Percentiles rank a stretch among this genome's conserved stretches.
These are phyloP conservation scores for Pangasius larnaudii DNA, from an alignment of 2,797 vertebrate genomes.

Conservation along the genomic window DNA sequence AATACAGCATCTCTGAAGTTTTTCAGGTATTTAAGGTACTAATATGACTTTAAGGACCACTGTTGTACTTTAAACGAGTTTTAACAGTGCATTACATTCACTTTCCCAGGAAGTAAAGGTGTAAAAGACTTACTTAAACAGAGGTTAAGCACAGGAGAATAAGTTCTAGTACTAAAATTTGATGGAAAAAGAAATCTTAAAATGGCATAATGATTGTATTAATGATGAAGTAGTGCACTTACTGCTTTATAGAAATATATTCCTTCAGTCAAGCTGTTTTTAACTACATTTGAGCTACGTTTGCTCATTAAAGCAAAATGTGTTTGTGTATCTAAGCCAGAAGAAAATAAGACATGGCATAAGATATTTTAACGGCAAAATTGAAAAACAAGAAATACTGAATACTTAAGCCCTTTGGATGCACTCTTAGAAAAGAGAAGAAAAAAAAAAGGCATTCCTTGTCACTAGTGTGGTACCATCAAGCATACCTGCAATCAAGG, in stretches of 20 bases:
- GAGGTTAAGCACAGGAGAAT: background rate
- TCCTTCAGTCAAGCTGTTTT: background rate
- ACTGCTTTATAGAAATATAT: background rate
- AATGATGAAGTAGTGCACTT: background rate
- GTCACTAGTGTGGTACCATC: no score
- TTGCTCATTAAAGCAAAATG: background rate
- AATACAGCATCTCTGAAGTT: background rate
- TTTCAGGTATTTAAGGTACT: background rate
- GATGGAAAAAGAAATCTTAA: background rate
- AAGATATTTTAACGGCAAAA: background rate
- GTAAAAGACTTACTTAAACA: background rate
- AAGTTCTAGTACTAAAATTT: background rate
- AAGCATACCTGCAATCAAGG: background rate
- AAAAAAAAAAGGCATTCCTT: background rate
- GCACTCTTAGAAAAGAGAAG: no score
- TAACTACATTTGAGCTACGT: background rate
- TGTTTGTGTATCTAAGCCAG: background rate
- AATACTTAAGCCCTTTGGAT: background rate
- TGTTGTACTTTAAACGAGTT: background rate
- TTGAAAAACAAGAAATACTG: background rate
- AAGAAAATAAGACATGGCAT: background rate
- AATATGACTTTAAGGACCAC: background rate
- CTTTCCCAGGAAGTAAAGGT: background rate
- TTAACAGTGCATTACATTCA: background rate
- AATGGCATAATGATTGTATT: background rate